phyloP scores from a whole-genome alignment of 2,797 vertebrate species.

The Brotula barbata region DNA sequence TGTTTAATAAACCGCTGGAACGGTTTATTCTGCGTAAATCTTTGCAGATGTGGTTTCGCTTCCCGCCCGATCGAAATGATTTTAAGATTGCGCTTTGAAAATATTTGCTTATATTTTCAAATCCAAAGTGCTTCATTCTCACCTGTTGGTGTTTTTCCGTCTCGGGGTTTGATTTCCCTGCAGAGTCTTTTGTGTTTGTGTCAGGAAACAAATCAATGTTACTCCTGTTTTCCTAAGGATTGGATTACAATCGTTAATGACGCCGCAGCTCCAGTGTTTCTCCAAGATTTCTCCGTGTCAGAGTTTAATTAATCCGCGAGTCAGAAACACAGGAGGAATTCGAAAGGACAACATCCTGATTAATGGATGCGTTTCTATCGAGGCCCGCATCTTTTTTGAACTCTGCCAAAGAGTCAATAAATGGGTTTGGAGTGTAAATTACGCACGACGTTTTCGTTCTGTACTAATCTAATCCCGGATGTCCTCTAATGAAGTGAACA shows the following conservation, averaged over 20 bases:
- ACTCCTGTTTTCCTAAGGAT: slow-evolving; percentile 41
- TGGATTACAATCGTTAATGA: slow-evolving; percentile 44
- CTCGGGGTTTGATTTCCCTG: slow-evolving; percentile 49
- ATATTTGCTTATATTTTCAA: slow-evolving; percentile 10
- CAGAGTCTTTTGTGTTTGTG: slow-evolving; percentile 33
- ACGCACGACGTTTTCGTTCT: slow-evolving; percentile 4
- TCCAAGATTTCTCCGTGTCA: slow-evolving; percentile 2
- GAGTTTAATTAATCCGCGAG: slow-evolving; percentile 15
- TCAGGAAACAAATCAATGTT: slow-evolving; percentile 40
- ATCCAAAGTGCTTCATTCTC: neutral
- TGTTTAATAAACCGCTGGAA: slow-evolving; percentile 38
- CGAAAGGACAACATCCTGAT: slow-evolving; percentile 42
- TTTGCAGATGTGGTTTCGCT: slow-evolving; percentile 39
- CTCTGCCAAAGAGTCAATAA: slow-evolving; percentile 10
- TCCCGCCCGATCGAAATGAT: slow-evolving; percentile 14
- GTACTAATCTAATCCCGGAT: slow-evolving; percentile 3
- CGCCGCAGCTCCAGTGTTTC: slow-evolving; percentile 23
- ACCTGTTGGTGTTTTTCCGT: slow-evolving; percentile 15
- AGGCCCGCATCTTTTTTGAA: slow-evolving; percentile 20
- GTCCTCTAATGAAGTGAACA: neutral
- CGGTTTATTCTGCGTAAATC: slow-evolving; percentile 34
- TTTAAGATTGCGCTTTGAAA: neutral
- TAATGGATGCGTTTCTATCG: slow-evolving; percentile 12
- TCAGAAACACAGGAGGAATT: slow-evolving; percentile 12
- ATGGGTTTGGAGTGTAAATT: slow-evolving; percentile 12